A percentile compares a stretch with the other conserved stretches of the same genome.
Conservation (phyloP, 2,113 vertebrate genomes). For the Acinonyx jubatus region DNA sequence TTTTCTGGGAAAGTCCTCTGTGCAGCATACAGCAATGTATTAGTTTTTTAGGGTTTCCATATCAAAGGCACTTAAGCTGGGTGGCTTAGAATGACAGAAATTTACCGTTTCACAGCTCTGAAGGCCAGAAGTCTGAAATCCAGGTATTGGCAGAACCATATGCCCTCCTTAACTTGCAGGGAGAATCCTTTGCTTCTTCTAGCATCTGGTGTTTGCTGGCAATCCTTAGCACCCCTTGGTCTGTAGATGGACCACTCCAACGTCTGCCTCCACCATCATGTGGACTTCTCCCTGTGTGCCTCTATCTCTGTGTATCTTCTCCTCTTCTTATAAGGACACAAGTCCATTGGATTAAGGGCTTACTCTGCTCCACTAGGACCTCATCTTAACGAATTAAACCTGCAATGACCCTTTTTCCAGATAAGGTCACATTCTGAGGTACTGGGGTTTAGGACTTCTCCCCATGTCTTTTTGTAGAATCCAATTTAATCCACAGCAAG, state of each 20-base stretch:
- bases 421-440: not conserved
- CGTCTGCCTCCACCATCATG: not conserved
- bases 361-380: not conserved
- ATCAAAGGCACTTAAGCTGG: not conserved
- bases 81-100: not conserved
- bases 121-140: not conserved
- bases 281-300: not conserved
- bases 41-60: not conserved
- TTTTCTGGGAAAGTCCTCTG: not conserved
- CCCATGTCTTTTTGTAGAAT: not conserved
- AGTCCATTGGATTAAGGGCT: not conserved
- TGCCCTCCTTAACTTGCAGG: not conserved
- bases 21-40: not conserved
- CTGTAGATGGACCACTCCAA: not conserved
- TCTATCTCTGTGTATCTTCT: not conserved
- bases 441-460: not conserved
- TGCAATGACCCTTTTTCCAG: not conserved
- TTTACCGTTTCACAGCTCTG: not conserved
- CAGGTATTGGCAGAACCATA: not conserved
- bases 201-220: not conserved
- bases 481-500: not conserved
- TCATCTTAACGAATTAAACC: not conserved
- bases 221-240: not conserved
- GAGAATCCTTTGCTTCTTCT: not conserved
- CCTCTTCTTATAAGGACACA: not conserved